These are phyloP conservation scores for Galaxea fascicularis DNA, from an alignment of 92 coral and sea anemone species.

Conservation along the genomic window DNA sequence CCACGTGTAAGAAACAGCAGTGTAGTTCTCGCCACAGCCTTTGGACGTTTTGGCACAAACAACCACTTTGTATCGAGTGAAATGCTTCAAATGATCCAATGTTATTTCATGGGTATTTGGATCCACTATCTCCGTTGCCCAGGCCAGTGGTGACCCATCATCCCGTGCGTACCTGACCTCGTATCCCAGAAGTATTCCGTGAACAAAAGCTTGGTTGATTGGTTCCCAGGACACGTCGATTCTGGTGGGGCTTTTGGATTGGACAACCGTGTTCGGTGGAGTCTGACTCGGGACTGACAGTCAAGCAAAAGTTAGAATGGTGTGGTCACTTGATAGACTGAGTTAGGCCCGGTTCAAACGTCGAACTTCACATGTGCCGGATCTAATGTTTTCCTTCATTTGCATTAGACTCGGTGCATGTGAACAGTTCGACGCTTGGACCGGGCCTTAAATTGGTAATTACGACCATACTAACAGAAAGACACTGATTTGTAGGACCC, in stretches of 20 bases:
- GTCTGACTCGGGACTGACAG: slow-evolving; percentile 26
- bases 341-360: too few species aligned
- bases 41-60: slow-evolving; percentile 40
- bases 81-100: slow-evolving; percentile 14
- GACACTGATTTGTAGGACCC: too few species aligned
- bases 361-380: too few species aligned
- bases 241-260: slow-evolving; percentile 25
- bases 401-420: too few species aligned
- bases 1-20: slow-evolving; percentile 26
- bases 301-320: background rate
- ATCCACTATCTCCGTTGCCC: slow-evolving; percentile 14
- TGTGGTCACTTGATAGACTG: too few species aligned
- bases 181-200: slow-evolving; percentile 59
- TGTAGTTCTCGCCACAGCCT: slow-evolving; percentile 21
- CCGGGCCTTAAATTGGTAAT: too few species aligned
- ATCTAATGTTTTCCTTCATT: too few species aligned
- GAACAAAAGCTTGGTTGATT: slow-evolving; percentile 23
- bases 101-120: background rate
- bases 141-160: slow-evolving; percentile 14
- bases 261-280: slow-evolving; percentile 22
- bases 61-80: slow-evolving; percentile 25
- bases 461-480: too few species aligned
- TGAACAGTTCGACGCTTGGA: too few species aligned
- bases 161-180: slow-evolving; percentile 19
- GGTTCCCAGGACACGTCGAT: slow-evolving; percentile 52